phyloP scores from a whole-genome alignment of 2,888 invertebrate species.

The Athalia rosae region DNA sequence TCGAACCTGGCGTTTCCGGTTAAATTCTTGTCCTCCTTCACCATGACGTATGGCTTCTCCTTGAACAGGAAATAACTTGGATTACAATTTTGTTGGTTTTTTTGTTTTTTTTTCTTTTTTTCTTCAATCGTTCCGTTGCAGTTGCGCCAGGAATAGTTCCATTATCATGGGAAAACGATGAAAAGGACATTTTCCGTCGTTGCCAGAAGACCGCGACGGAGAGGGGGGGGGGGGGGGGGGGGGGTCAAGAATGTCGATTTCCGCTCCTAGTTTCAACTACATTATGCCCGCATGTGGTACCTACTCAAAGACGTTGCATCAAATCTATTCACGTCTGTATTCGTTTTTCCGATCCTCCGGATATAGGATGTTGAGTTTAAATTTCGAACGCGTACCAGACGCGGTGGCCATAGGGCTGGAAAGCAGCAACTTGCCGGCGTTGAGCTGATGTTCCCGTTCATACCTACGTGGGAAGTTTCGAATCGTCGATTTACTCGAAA shows the following conservation, averaged over 20 bases:
- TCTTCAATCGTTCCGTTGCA: too few species aligned
- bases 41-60: conserved; percentile 95
- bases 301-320: conserved; percentile 1
- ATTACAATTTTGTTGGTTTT: too few species aligned
- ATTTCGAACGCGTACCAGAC: background rate
- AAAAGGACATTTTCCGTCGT: background rate
- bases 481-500: conserved; percentile 2
- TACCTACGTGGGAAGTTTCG: background rate
- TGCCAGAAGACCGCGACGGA: background rate
- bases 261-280: background rate
- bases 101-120: too few species aligned
- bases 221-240: background rate
- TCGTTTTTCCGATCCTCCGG: background rate
- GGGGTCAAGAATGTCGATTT: background rate
- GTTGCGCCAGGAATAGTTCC: background rate
- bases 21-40: conserved; percentile 87
- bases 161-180: background rate
- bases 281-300: background rate
- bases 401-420: background rate
- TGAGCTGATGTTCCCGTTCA: conserved; percentile 1
- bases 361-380: conserved; percentile 13
- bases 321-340: background rate
- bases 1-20: conserved; percentile 92
- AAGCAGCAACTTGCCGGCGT: too few species aligned
- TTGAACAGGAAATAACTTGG: conserved; percentile 67